A percentile compares a stretch with the other conserved stretches of the same genome.
phyloP scores from a whole-genome alignment of 1,140 invertebrate genomes.

The Chymomyza costata region DNA sequence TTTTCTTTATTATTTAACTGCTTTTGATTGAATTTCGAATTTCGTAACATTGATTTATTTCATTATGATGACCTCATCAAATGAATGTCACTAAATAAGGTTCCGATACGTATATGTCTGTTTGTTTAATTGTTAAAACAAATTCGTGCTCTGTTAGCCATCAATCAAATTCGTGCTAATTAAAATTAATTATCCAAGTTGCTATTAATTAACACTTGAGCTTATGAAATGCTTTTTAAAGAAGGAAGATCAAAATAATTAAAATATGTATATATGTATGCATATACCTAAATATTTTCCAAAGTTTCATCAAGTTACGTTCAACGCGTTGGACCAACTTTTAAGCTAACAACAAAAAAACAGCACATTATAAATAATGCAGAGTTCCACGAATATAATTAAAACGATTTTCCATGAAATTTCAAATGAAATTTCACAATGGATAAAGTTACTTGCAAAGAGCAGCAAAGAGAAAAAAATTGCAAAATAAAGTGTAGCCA shows the following conservation, averaged over 20 bases:
- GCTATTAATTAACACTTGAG: slow-evolving; percentile 55
- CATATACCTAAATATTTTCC: too few species aligned
- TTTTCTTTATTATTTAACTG: too few species aligned
- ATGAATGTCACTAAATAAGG: too few species aligned
- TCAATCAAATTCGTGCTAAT: too few species aligned
- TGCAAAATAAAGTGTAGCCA: slow-evolving; percentile 62
- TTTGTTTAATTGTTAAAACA: too few species aligned
- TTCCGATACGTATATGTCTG: too few species aligned
- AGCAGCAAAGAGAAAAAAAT: slow-evolving; percentile 29
- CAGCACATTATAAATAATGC: slow-evolving; percentile 11
- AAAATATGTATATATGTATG: too few species aligned
- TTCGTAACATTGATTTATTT: too few species aligned
- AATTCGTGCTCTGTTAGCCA: too few species aligned
- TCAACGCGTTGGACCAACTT: slow-evolving; percentile 16
- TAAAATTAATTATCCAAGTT: slow-evolving; percentile 15
- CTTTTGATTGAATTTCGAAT: too few species aligned
- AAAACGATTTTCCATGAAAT: slow-evolving; percentile 72
- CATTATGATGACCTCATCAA: too few species aligned
- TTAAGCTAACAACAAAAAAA: slow-evolving; percentile 7
- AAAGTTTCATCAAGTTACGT: slow-evolving; percentile 41
- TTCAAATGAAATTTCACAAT: slow-evolving; percentile 61
- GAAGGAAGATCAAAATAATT: slow-evolving; percentile 45
- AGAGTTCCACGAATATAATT: slow-evolving; percentile 68
- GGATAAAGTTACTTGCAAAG: slow-evolving; percentile 38
- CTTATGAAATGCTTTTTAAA: slow-evolving; percentile 53